Base-by-base conservation (phyloP, 2,797 vertebrate species). In the Arnoldichthys spilopterus region DNA sequence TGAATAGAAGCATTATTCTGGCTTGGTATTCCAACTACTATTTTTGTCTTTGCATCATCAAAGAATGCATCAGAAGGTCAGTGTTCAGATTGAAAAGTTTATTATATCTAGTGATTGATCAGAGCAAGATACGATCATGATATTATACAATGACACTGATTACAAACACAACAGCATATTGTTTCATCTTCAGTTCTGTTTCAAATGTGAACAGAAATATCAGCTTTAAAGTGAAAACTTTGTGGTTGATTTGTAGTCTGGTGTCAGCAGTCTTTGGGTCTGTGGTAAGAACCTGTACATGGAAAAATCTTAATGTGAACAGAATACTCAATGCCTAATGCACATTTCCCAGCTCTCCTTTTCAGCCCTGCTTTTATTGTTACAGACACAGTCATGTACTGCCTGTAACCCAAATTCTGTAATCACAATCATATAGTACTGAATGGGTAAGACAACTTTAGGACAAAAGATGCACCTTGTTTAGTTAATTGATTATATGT, bases 1-100 rank as follows among this genome's bases (percentile, higher is more conserved):
- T 71, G 49, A 71, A 53, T 71, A 71, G 51, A 56, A 37, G 28
- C n/a, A 71, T 71, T 71, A 62, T 30, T 45, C 51, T 45, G 54
- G 12, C 58, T 53, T 64, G 56, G 40, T 54, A 66, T 45, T 49
- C 37, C 54, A 64, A 59, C 71, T 56, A 56, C 28, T 20, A 7
- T 34, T 70, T 71, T 20, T 28, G 63, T 45, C 22, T 22, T 67
- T 24, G 24, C n/a, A 30, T 45, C n/a, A 11, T 24, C 40, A 26
- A 28, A 70, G 47, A n/a, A 32, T 51, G 28, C 11, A 37, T n/a
- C 30, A 24, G 45, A 70, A 70, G 69, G 32, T 54, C 51, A 71
- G 69, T 56, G 30, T 71, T 71, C 18, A 71, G 34, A 53, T 15
- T 30, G 28, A 71, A 53, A 32, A 34, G 68, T 54, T 53, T 28